phyloP scores from a whole-genome alignment of 2,797 vertebrate genomes.

The Gallinago solitaria region DNA sequence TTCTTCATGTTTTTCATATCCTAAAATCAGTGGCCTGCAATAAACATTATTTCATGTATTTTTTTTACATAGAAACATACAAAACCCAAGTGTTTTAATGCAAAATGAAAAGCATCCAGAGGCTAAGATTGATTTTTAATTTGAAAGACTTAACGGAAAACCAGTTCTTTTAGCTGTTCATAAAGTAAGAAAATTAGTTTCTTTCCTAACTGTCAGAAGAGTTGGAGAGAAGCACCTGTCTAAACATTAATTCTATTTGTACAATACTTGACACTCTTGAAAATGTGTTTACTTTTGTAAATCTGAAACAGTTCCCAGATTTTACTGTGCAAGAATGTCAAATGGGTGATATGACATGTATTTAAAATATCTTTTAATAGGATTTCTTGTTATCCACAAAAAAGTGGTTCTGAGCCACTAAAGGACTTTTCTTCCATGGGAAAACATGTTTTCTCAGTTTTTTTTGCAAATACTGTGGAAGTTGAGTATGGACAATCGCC shows the following conservation, averaged over 20 bases:
- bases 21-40: neutral
- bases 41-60: neutral
- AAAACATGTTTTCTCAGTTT: neutral
- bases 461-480: neutral
- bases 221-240: neutral
- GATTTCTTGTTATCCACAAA: neutral
- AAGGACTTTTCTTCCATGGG: neutral
- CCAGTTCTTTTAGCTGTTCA: neutral
- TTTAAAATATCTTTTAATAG: neutral
- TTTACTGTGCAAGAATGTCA: neutral
- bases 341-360: fast-evolving
- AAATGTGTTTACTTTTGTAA: neutral
- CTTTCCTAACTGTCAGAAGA: neutral
- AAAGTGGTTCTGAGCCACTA: neutral
- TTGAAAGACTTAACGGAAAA: neutral
- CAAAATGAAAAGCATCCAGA: neutral
- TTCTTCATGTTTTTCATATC: neutral
- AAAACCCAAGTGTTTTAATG: neutral
- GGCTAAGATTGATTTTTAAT: neutral
- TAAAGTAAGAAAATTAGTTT: neutral
- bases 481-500: neutral
- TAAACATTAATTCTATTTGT: neutral
- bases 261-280: neutral
- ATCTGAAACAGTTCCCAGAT: neutral
- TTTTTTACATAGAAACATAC: neutral